Percentiles rank a stretch among this genome's conserved stretches.
Evolutionary conservation across 2,113 vertebrate genomes (phyloP).

Genomic region (Neolamprologus longior): DNA sequence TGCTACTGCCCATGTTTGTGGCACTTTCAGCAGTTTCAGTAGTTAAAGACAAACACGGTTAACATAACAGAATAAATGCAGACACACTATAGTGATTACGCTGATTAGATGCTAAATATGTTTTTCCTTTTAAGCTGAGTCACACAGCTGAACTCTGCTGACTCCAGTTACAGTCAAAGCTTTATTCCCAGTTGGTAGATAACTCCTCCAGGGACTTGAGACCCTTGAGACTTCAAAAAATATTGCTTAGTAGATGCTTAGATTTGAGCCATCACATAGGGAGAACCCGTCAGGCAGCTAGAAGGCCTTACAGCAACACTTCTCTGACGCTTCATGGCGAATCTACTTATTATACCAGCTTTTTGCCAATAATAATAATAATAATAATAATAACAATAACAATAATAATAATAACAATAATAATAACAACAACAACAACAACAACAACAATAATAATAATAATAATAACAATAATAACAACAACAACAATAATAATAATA

Average conservation of each 20-base stretch:
- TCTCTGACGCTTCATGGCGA: too few relatives aligned
- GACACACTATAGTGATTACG: not conserved
- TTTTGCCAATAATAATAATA: too few relatives aligned
- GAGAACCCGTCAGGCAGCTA: too few relatives aligned
- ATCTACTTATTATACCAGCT: too few relatives aligned
- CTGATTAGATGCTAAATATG: not conserved
- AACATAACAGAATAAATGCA: not conserved
- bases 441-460: fast-evolving
- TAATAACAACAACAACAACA: fast-evolving
- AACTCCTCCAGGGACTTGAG: not conserved
- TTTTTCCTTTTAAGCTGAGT: not conserved
- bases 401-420: fast-evolving
- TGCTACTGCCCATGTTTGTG: not conserved
- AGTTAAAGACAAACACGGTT: not conserved
- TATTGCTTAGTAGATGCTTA: too few relatives aligned
- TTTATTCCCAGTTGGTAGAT: not conserved
- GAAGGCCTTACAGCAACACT: too few relatives aligned
- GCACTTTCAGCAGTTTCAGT: not conserved
- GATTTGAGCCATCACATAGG: too few relatives aligned
- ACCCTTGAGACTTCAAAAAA: not conserved
- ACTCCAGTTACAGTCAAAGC: not conserved
- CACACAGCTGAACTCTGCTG: not conserved
- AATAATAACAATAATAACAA: fast-evolving
- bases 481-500: fast-evolving
- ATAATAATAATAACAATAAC: fast-evolving